Percentiles rank a stretch among this genome's conserved stretches.
phyloP scores from a whole-genome alignment of 1,140 invertebrate genomes.

The Cydia fagiglandana region DNA sequence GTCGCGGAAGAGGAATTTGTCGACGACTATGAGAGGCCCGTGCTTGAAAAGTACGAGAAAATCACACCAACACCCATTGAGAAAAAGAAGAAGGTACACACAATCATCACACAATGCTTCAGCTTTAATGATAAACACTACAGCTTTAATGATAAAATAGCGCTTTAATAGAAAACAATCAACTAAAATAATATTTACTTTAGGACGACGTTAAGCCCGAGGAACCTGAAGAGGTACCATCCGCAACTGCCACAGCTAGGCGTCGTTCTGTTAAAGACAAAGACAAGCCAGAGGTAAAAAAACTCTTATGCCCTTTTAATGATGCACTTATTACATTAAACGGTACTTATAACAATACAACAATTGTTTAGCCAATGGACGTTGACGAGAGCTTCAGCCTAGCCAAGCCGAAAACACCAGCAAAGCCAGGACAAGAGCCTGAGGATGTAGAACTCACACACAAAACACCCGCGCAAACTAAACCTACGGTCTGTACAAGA shows the following conservation, averaged over 20 bases:
- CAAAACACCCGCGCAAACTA: constrained; percentile 72
- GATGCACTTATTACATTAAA: constrained; percentile 23
- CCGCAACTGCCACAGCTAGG: constrained; percentile 60
- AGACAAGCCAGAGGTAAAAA: constrained; percentile 71
- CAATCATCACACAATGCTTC: constrained; percentile 17
- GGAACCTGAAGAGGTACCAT: constrained; percentile 55
- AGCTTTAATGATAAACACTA: background rate
- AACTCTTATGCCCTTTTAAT: constrained; percentile 4
- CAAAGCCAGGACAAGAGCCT: constrained; percentile 63
- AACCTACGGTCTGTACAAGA: constrained; percentile 68
- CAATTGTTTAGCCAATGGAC: constrained; percentile 69
- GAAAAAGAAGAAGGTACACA: constrained; percentile 76
- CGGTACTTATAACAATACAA: constrained; percentile 29
- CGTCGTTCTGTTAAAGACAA: constrained; percentile 69
- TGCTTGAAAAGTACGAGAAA: constrained; percentile 83
- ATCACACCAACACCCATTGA: constrained; percentile 74
- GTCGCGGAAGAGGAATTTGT: constrained; percentile 79
- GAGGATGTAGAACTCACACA: constrained; percentile 74
- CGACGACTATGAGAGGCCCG: constrained; percentile 83
- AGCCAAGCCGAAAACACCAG: constrained; percentile 63
- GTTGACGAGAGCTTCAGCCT: constrained; percentile 68
- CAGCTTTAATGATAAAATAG: constrained; percentile 33
- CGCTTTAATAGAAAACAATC: constrained; percentile 33
- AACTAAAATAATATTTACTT: constrained; percentile 39
- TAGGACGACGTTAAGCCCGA: constrained; percentile 70